Percentiles rank a stretch among this genome's conserved stretches.
Conservation (phyloP, 2,888 invertebrate species). For the Athetis lepigone region DNA sequence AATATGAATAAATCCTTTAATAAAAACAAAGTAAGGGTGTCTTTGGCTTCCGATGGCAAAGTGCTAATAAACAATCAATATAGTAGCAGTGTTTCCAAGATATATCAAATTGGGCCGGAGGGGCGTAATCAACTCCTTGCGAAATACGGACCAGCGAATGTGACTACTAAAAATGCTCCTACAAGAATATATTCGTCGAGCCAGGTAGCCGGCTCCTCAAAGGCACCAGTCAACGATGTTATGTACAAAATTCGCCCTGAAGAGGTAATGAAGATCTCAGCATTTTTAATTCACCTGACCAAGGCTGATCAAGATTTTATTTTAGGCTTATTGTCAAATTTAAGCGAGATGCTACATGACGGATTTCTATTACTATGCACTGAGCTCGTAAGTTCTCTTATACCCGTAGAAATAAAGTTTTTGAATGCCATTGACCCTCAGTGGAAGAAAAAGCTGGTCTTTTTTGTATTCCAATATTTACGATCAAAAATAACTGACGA, state of each 20-base stretch:
- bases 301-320: slow-evolving; percentile 42
- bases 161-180: slow-evolving; percentile 64
- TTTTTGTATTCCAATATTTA: slow-evolving; percentile 36
- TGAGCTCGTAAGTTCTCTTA: slow-evolving; percentile 34
- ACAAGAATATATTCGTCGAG: slow-evolving; percentile 58
- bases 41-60: slow-evolving; percentile 64
- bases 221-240: slow-evolving; percentile 25
- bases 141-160: slow-evolving; percentile 63
- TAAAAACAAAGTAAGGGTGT: slow-evolving; percentile 66
- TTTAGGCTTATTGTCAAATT: slow-evolving; percentile 28
- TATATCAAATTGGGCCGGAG: slow-evolving; percentile 59
- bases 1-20: slow-evolving; percentile 67
- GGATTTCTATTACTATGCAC: slow-evolving; percentile 45
- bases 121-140: slow-evolving; percentile 62
- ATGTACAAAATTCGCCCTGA: slow-evolving; percentile 40
- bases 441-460: slow-evolving; percentile 43
- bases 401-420: slow-evolving; percentile 30
- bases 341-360: slow-evolving; percentile 42
- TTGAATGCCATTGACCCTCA: slow-evolving; percentile 26
- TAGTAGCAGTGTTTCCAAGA: slow-evolving; percentile 51
- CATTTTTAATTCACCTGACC: slow-evolving; percentile 42
- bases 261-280: slow-evolving; percentile 46
- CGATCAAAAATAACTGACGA: slow-evolving; percentile 39
- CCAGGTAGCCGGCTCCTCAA: slow-evolving; percentile 29
- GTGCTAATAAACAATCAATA: slow-evolving; percentile 64